A percentile compares a stretch with the other conserved stretches of the same genome.
Conservation (phyloP, 2,113 vertebrate species). For the Cyanoramphus novaezelandiae region DNA sequence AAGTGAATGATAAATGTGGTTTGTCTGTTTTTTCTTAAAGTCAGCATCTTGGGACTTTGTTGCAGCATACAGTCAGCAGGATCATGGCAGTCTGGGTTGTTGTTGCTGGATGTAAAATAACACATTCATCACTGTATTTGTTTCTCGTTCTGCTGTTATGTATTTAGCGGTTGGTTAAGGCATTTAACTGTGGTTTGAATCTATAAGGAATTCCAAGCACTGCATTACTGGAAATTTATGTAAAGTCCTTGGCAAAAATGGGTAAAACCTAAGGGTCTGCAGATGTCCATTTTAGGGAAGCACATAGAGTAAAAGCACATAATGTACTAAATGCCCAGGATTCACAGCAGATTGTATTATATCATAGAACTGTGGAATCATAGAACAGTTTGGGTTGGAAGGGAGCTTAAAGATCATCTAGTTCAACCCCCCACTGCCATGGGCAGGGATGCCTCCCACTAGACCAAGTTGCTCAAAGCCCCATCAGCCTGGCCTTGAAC, state of each 20-base stretch:
- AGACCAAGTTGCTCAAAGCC: neutral
- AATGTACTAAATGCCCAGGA: neutral
- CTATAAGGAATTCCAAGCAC: neutral
- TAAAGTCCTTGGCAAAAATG: neutral
- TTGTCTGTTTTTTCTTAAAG: slow-evolving; percentile 32
- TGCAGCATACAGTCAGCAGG: slow-evolving; percentile 27
- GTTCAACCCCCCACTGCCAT: neutral
- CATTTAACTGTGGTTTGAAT: slow-evolving; percentile 23
- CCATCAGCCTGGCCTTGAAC: neutral
- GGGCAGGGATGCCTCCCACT: neutral
- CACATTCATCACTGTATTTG: neutral
- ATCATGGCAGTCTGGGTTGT: slow-evolving; percentile 6
- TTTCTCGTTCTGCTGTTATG: neutral
- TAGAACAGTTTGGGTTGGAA: neutral
- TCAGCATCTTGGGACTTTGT: slow-evolving; percentile 33
- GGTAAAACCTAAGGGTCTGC: neutral
- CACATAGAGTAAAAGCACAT: neutral
- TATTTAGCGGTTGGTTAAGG: slow-evolving; percentile 47
- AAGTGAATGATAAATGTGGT: slow-evolving; percentile 16
- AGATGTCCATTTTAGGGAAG: neutral
- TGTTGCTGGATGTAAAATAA: slow-evolving; percentile 34
- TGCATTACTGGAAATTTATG: slow-evolving; percentile 11
- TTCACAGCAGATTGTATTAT: neutral
- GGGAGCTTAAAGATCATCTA: neutral
- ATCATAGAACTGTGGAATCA: neutral